Conservation (phyloP, 2,888 invertebrate genomes). For the Tortrix viridana region DNA sequence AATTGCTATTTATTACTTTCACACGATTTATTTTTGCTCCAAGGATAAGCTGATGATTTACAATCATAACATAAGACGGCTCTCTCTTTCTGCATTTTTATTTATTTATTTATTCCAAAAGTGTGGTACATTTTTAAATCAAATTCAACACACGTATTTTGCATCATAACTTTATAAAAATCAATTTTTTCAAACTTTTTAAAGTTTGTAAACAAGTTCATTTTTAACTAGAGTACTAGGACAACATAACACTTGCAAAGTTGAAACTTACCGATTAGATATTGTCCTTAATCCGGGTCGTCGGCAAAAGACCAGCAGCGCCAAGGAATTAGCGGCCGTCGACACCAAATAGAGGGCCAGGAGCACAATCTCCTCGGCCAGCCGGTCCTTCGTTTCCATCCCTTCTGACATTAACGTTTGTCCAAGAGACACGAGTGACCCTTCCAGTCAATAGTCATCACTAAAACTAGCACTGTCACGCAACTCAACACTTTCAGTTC, state of each 20-base stretch:
- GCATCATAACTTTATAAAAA: neutral
- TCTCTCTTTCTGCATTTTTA: constrained; percentile 24
- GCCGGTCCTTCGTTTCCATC: constrained; percentile 77
- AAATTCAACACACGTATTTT: neutral
- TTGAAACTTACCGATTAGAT: constrained; percentile 88
- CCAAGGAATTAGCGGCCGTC: constrained; percentile 88
- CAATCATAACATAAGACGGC: constrained; percentile 6
- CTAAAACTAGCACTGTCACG: constrained; percentile 68
- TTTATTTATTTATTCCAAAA: no score
- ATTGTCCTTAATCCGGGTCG: constrained; percentile 90
- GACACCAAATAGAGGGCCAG: constrained; percentile 86
- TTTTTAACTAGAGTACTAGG: constrained; percentile 18
- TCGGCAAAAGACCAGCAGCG: constrained; percentile 89
- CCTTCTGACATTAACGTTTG: constrained; percentile 78
- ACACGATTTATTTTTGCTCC: constrained; percentile 31
- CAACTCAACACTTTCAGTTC: constrained; percentile 75
- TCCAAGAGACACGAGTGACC: constrained; percentile 74
- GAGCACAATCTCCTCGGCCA: constrained; percentile 78
- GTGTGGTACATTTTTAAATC: no score
- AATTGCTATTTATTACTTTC: constrained; percentile 38
- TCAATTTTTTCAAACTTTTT: neutral
- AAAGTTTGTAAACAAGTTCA: constrained; percentile 10
- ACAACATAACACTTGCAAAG: constrained; percentile 22
- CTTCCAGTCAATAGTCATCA: constrained; percentile 79
- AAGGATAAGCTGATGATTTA: constrained; percentile 39